Evolutionary conservation across 64 coral and sea anemone genomes (phyloP).

Genomic region (Hydrozoanthus tunicans): DNA sequence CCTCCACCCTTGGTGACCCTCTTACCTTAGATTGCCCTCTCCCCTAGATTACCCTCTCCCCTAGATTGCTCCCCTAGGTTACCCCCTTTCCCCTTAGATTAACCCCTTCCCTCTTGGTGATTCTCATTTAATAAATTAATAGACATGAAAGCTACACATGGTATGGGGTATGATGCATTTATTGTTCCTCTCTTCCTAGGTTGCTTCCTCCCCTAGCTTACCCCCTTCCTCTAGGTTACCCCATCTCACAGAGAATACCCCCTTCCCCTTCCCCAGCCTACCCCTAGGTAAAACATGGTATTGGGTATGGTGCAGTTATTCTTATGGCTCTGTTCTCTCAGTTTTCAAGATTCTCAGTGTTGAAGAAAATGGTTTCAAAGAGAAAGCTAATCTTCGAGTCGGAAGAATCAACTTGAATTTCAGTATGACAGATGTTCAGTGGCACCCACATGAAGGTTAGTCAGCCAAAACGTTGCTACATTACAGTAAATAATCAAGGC

Average conservation of each 20-base stretch:
- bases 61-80: too few species aligned
- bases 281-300: neutral
- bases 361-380: slow-evolving; percentile 78
- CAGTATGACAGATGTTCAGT: slow-evolving; percentile 95
- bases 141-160: too few species aligned
- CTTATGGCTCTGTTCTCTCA: slow-evolving; percentile 37
- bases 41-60: neutral
- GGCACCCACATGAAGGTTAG: slow-evolving; percentile 95
- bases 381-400: slow-evolving; percentile 87
- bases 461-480: neutral
- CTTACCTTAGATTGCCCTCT: neutral
- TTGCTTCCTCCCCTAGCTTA: neutral
- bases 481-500: too few species aligned
- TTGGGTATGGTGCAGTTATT: neutral
- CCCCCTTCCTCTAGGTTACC: too few species aligned
- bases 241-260: too few species aligned
- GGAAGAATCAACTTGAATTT: slow-evolving; percentile 94
- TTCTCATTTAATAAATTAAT: too few species aligned
- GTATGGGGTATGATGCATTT: too few species aligned
- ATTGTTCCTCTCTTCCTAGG: neutral
- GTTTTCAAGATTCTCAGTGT: slow-evolving; percentile 91
- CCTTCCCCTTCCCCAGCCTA: too few species aligned
- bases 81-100: too few species aligned
- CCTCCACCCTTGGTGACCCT: too few species aligned
- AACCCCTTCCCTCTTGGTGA: too few species aligned